Base-by-base conservation (phyloP, 2,113 vertebrate genomes). In the Mesocricetus auratus region DNA sequence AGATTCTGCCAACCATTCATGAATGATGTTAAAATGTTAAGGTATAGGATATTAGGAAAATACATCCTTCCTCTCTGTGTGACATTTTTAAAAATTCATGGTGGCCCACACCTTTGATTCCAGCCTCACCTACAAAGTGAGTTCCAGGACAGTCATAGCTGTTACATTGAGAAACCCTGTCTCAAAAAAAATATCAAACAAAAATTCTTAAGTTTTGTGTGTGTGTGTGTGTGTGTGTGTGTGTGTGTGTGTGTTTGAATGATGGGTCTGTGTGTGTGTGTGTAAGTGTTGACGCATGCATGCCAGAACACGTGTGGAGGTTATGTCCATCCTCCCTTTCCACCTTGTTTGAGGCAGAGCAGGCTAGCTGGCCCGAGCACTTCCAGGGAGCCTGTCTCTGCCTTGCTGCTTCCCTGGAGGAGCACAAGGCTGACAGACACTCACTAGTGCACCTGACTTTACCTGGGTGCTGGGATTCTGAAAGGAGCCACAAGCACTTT, bases 41-140 rank as follows among this genome's bases (percentile, higher is more conserved):
- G 8, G 21, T 86, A 88, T 87, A 68, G 82, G 47, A 62, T 81
- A 88, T 83, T 81, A 95, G 29, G 50, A 87, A 90, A 97, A 82
- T 7, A 26, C 10, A 58, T 86, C 42, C 64, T 66, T 36, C 17
- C 45, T 64, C 45, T 64, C 16, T 50, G 2, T 68, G 42, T 66
- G 83, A 86, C 62, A 50, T 36, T 86, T 22, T 66, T 0, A 66
- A 85, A 60, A 42, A 7, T 1, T 15, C 11, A 2, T 58, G n/a
- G 69, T 39, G 17, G 68, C 16, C 5, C 5, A n/a, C 36, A 19
- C 33, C 31, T 68, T 36, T 33, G 36, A 68, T 33, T 12, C 16
- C 33, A 69, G 68, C 53, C 53, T 56, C 12, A 3, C 12, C 12
- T 56, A 56, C 53, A 8, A 53, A 53, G 50, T 10, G 12, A 53